Evolutionary conservation across 37 sponge, comb jelly and placozoan species (phyloP), one percentile per base, ranked within the genome.

Genomic region (Mnemiopsis leidyi): DNA sequence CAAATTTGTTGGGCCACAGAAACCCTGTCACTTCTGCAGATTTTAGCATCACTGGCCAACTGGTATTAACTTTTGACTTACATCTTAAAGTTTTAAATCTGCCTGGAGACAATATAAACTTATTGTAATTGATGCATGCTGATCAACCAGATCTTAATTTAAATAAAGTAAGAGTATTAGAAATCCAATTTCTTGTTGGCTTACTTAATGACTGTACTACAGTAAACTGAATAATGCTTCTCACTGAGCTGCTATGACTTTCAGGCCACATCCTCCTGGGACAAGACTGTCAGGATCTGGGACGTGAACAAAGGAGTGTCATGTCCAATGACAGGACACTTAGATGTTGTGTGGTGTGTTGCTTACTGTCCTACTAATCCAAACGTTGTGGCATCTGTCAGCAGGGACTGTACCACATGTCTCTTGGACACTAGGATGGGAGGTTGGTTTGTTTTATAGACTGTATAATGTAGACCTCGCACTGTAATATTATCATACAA

Each of bases 291-390:
- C 24, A 13, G 90, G 23, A n/a, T 85, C 9, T 85, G 90, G 90
- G 90, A 85, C 61, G 39, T 85, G 23, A 26, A 1, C 26, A 28
- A 37, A 13, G 90, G 90, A 3, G 35, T 33, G 28, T 85, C 90
- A 9, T 85, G 90, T 39, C 90, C 90, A 0, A 85, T 85, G 90
- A 39, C 90, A 23, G 90, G 90, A 16, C 90, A 85, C 30, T 0
- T 35, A 20, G 90, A 85, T 85, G 90, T 85, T 5, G 90, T 85
- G 61, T 85, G 90, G 90, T 0, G 90, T 85, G 90, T 85, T 7
- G 16, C 90, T 23, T 85, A 40, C 29, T 39, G 29, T 40, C 90
- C 90, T 1, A 39, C 48, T 37, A 40, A 35, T 25, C 48, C 90
- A 20, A 39, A 85, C 48, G 18, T 85, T 61, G 29, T 85, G 24